These are phyloP conservation scores for Drosophila eugracilis DNA, from an alignment of 1,140 invertebrate genomes.

Conservation along the genomic window DNA sequence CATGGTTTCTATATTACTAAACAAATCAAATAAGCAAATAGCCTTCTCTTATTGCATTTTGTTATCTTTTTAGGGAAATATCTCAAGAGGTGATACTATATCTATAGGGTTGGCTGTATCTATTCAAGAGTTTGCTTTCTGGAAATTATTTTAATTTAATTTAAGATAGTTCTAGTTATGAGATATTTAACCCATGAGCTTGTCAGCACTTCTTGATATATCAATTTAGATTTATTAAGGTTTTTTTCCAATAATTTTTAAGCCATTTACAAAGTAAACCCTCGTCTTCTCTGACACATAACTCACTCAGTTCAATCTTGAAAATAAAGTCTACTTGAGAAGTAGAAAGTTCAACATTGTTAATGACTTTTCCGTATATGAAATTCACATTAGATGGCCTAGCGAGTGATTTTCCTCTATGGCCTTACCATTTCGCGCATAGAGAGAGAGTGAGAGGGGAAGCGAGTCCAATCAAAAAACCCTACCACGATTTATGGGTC, in stretches of 20 bases:
- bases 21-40: neutral
- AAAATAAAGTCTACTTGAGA: slow-evolving; percentile 27
- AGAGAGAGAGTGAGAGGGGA: too few species aligned
- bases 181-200: too few species aligned
- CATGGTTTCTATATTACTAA: neutral
- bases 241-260: slow-evolving; percentile 1
- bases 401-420: slow-evolving; percentile 23
- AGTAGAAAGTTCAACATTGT: slow-evolving; percentile 30
- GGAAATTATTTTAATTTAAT: neutral
- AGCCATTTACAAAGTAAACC: slow-evolving; percentile 5
- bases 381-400: slow-evolving; percentile 58
- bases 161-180: too few species aligned
- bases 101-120: too few species aligned
- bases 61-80: neutral
- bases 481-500: slow-evolving; percentile 72
- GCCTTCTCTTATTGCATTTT: neutral
- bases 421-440: slow-evolving; percentile 57
- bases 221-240: neutral
- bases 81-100: neutral
- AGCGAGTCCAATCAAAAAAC: slow-evolving; percentile 55
- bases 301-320: slow-evolving; percentile 4
- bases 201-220: too few species aligned
- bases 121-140: too few species aligned
- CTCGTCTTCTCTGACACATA: neutral
- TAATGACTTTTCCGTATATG: slow-evolving; percentile 44